A percentile compares a stretch with the other conserved stretches of the same genome.
Evolutionary conservation across 2,888 invertebrate species (phyloP).

Genomic region (Gasteruption jaculator): DNA sequence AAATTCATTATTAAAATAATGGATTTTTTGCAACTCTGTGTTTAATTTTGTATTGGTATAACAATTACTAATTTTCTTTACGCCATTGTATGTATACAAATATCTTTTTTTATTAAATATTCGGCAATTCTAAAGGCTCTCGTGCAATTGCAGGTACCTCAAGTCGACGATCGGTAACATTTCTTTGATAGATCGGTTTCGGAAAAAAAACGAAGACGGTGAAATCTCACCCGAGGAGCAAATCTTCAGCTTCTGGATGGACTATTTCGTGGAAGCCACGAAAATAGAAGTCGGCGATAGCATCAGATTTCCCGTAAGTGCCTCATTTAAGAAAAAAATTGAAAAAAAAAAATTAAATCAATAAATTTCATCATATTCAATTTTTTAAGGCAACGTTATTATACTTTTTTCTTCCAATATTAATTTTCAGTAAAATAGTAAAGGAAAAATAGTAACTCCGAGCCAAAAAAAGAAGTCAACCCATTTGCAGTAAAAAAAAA

Average conservation of each 20-base stretch:
- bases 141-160: conserved; percentile 73
- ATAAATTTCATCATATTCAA: conserved; percentile 2
- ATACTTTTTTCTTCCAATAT: no score
- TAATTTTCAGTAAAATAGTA: no score
- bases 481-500: no score
- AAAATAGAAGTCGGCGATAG: conserved; percentile 73
- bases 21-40: no score
- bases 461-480: no score
- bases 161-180: conserved; percentile 98
- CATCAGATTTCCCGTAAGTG: conserved; percentile 85
- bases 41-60: background rate
- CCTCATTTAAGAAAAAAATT: no score
- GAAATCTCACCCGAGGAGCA: conserved; percentile 75
- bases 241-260: conserved; percentile 96
- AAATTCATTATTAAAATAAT: no score
- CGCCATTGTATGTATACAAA: no score
- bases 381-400: no score
- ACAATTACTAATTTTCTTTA: background rate
- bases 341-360: conserved; percentile 11
- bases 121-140: background rate
- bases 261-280: conserved; percentile 94
- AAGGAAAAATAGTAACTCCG: no score
- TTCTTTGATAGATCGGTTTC: conserved; percentile 85
- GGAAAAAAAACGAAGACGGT: conserved; percentile 72
- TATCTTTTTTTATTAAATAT: no score